Conservation (phyloP, 2,113 vertebrate species). For the Neopipo cinnamomea region DNA sequence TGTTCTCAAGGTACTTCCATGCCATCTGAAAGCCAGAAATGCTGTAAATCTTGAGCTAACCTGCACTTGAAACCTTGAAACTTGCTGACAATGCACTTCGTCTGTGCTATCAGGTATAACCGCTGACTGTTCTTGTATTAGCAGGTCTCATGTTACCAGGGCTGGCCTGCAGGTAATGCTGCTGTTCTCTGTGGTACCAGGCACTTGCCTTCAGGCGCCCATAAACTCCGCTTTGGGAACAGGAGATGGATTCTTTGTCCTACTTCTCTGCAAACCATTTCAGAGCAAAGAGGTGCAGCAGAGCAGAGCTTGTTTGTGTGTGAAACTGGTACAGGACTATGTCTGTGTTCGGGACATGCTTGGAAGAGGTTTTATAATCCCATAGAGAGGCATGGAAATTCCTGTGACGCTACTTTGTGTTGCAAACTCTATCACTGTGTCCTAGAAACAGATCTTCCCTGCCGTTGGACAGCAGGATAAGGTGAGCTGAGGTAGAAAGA, state of each 20-base stretch:
- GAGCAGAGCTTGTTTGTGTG: neutral
- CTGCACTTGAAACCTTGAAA: conserved; percentile 44
- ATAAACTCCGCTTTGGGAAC: neutral
- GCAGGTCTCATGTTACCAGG: neutral
- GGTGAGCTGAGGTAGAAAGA: neutral
- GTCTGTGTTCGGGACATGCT: neutral
- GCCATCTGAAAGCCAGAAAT: conserved; percentile 37
- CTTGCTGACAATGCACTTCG: neutral
- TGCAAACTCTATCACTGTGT: neutral
- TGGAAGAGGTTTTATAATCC: neutral
- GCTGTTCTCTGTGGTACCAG: neutral
- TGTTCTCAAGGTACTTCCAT: conserved; percentile 48
- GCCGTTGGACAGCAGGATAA: neutral
- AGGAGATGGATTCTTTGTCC: neutral
- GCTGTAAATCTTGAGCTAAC: conserved; percentile 53
- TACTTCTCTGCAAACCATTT: neutral
- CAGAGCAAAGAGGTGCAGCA: neutral
- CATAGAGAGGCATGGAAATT: neutral
- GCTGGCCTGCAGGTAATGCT: neutral
- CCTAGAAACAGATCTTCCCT: neutral
- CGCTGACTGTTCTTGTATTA: neutral
- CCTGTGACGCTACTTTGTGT: neutral
- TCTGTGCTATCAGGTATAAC: neutral
- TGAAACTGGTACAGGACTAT: neutral
- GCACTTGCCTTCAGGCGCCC: neutral